These are phyloP conservation scores for Lucilia sericata DNA, from an alignment of 1,140 invertebrate species.

Conservation along the genomic window DNA sequence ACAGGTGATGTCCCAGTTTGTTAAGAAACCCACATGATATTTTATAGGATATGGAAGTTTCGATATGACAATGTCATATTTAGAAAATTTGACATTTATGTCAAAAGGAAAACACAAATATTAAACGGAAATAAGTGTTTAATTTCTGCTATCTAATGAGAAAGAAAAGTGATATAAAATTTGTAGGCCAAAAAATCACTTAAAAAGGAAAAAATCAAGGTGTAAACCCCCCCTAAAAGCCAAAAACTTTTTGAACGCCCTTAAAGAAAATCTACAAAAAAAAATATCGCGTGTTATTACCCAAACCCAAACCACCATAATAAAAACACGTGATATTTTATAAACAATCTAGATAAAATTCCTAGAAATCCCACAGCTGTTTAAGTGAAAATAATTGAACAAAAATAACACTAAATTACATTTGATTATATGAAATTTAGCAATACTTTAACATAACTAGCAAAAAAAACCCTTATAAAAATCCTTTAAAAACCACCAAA, in stretches of 20 bases:
- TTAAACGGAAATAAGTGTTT: constrained; percentile 8
- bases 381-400: background rate
- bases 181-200: background rate
- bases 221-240: constrained; percentile 6
- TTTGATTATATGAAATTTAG: no score
- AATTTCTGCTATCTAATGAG: background rate
- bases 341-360: background rate
- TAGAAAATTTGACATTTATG: background rate
- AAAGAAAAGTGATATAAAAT: constrained; percentile 24
- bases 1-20: background rate
- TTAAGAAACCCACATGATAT: background rate
- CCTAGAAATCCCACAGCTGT: background rate
- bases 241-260: constrained; percentile 30
- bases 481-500: background rate
- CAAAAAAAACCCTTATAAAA: background rate
- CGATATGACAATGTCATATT: constrained; percentile 26
- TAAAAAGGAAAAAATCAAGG: background rate
- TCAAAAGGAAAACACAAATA: background rate
- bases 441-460: background rate
- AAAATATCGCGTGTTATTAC: background rate
- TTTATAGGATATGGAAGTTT: background rate
- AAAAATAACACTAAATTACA: no score
- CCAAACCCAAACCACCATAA: no score
- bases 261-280: background rate
- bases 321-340: background rate